phyloP scores from a whole-genome alignment of 1,140 invertebrate species.

The Monomorium pharaonis region DNA sequence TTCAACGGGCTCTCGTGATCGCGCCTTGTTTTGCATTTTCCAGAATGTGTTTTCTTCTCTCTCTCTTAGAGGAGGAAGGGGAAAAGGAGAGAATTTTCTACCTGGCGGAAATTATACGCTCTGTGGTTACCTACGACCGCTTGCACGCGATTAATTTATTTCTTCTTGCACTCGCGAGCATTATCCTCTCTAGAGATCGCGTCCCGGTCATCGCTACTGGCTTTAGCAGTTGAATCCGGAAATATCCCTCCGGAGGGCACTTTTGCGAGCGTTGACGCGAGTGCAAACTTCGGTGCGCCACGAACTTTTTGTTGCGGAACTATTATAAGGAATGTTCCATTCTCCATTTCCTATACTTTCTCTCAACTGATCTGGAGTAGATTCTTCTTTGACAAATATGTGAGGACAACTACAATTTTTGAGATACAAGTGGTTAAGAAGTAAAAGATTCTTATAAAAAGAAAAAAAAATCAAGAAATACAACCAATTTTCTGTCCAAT shows the following conservation, averaged over 20 bases:
- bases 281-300: constrained; percentile 17
- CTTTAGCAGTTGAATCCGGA: constrained; percentile 53
- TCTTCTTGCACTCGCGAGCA: constrained; percentile 42
- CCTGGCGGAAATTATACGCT: constrained; percentile 62
- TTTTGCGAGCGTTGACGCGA: constrained; percentile 50
- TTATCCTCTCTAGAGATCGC: constrained; percentile 57
- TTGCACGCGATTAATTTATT: constrained; percentile 72
- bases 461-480: background rate
- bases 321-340: constrained; percentile 11
- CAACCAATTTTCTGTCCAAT: background rate
- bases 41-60: background rate
- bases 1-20: constrained; percentile 62
- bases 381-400: background rate
- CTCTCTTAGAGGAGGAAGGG: background rate
- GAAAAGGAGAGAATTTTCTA: constrained; percentile 48
- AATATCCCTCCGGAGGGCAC: constrained; percentile 58
- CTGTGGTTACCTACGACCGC: constrained; percentile 34
- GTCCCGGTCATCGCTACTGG: constrained; percentile 46
- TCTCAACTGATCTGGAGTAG: background rate
- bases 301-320: constrained; percentile 29
- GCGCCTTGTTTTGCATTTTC: constrained; percentile 5
- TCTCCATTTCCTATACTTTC: background rate
- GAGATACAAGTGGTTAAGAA: background rate
- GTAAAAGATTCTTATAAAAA: background rate
- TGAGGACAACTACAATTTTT: constrained; percentile 5